Base-by-base conservation (phyloP, 2,797 vertebrate species). In the Sciurus carolinensis region DNA sequence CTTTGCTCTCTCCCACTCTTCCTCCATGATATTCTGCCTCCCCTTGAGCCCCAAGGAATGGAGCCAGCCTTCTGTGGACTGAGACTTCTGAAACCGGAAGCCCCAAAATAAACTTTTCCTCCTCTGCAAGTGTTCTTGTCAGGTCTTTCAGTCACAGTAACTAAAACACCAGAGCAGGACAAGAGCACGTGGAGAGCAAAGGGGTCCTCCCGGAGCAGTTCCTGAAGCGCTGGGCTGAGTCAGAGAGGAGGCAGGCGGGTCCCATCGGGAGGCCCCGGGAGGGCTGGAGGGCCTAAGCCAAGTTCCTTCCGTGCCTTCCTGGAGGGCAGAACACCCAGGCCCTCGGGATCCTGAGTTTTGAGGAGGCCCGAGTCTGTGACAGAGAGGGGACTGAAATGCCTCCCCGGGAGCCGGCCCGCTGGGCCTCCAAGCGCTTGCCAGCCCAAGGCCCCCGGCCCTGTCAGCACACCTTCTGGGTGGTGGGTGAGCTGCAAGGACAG, bases 361-460 rank as follows among this genome's bases (percentile, higher is more conserved):
- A 47, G 30, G 33, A 72, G 0, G 28, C 52, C 4, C 12, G 14
- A 15, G 52, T 3, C 59, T 76, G 26, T 11, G n/a, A 69, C 24
- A 18, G 18, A 14, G 42, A 72, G 69, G 54, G 59, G 30, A 18
- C 28, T 59, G 42, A 59, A 67, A 47, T 0, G 4, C 11, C 42
- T 33, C 39, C 50, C 1, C 17, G 1, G 39, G 33, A n/a, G 28
- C 17, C 64, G 28, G 2, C 39, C 75, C 18, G 2, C 28, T 33
- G 57, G 54, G 3, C 44, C 54, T 33, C 67, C 59, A 71, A 22
- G 3, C 3, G 18, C 36, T 20, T 2, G 1, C 1, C n/a, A n/a
- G n/a, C 7, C 24, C 42, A 33, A 1, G 0, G 0, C 33, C 13
- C 7, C 5, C 14, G 62, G 28, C 86, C 71, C 62, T 7, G 2